A percentile compares a stretch with the other conserved stretches of the same genome.
Evolutionary conservation across 2,113 vertebrate species (phyloP).

Genomic region (Myotis yumanensis): DNA sequence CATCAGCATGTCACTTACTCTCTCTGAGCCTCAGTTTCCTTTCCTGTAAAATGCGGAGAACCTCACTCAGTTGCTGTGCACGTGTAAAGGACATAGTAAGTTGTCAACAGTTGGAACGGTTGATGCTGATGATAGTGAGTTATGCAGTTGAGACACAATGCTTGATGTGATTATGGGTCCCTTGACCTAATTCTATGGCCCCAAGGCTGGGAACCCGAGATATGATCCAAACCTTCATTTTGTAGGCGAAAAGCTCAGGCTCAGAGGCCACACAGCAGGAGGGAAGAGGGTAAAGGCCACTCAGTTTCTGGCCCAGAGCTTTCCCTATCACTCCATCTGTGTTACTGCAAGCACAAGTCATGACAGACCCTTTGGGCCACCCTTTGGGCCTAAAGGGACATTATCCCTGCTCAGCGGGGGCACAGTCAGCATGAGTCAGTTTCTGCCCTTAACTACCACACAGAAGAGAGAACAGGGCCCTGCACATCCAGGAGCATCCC

Average conservation of each 20-base stretch:
- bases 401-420: background rate
- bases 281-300: background rate
- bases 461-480: background rate
- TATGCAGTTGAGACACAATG: background rate
- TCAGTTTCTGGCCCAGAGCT: background rate
- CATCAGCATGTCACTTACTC: background rate
- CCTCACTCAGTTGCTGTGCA: background rate
- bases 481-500: background rate
- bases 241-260: background rate
- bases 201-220: background rate
- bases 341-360: background rate
- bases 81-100: background rate
- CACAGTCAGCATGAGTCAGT: background rate
- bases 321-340: background rate
- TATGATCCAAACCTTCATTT: background rate
- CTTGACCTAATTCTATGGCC: background rate
- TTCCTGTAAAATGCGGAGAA: background rate
- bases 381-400: background rate
- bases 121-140: background rate
- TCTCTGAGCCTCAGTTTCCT: constrained; percentile 17
- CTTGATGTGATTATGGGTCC: background rate
- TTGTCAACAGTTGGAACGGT: background rate
- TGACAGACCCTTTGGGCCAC: background rate
- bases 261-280: background rate
- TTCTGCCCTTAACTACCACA: background rate